A percentile compares a stretch with the other conserved stretches of the same genome.
These are phyloP conservation scores for Neostethus bicornis DNA, from an alignment of 2,797 vertebrate species.

Conservation along the genomic window DNA sequence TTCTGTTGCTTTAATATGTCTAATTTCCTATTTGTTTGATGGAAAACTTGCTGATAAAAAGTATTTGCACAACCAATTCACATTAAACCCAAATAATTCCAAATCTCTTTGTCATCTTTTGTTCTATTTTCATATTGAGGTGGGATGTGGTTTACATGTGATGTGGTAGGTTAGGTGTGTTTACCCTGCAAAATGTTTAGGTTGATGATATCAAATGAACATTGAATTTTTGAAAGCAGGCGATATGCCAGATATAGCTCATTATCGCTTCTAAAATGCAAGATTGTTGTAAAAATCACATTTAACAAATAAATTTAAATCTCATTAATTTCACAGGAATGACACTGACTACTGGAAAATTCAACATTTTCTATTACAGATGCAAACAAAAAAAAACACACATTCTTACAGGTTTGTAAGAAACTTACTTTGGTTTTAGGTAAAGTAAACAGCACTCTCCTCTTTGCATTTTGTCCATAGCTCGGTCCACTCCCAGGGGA, in stretches of 20 bases:
- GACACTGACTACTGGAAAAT: no score
- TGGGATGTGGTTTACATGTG: neutral
- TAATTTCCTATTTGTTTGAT: neutral
- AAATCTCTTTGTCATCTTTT: neutral
- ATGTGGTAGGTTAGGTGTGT: neutral
- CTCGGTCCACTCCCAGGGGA: conserved; percentile 93
- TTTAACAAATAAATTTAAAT: neutral
- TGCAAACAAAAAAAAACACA: neutral
- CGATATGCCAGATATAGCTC: neutral
- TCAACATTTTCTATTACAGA: neutral
- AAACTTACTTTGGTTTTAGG: conserved; percentile 87
- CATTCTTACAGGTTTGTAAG: neutral
- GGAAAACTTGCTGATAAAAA: neutral
- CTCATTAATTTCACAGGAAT: conserved; percentile 3
- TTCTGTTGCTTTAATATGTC: neutral
- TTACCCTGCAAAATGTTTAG: neutral
- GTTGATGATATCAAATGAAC: neutral
- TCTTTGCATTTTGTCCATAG: conserved; percentile 96
- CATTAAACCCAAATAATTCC: neutral
- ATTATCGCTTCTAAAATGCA: neutral
- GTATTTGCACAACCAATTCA: neutral
- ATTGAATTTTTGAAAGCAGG: neutral
- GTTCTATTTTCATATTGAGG: neutral
- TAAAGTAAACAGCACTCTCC: conserved; percentile 91
- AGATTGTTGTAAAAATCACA: neutral